Percentiles rank a stretch among this genome's conserved stretches.
phyloP scores from a whole-genome alignment of 2,797 vertebrate genomes.

The Lacerta agilis region DNA sequence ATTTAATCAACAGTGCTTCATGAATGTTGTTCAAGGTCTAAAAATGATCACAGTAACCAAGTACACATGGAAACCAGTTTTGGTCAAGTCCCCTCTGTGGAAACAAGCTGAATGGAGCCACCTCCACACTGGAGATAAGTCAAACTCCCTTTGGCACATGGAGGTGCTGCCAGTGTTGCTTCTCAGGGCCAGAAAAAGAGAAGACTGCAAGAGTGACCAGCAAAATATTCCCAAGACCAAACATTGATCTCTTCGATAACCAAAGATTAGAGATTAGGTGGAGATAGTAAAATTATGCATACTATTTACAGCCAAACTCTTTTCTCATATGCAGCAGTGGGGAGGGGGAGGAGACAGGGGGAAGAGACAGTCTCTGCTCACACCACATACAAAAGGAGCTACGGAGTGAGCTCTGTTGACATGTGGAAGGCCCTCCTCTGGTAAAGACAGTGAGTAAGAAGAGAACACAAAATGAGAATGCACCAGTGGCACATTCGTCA shows the following conservation, averaged over 20 bases:
- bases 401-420: neutral
- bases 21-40: conserved; percentile 33
- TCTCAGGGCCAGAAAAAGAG: neutral
- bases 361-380: neutral
- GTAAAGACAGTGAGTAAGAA: neutral
- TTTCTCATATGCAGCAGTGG: neutral
- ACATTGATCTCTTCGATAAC: neutral
- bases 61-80: conserved; percentile 16
- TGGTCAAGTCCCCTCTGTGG: neutral
- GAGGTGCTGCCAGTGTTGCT: conserved; percentile 28
- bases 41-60: conserved; percentile 53
- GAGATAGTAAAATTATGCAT: conserved; percentile 39
- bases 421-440: neutral
- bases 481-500: no score
- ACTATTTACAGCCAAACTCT: conserved; percentile 35
- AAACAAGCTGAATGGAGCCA: conserved; percentile 6
- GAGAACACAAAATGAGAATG: neutral
- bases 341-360: neutral
- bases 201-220: conserved; percentile 5
- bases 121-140: neutral
- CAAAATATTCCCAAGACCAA: neutral
- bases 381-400: neutral
- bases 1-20: conserved; percentile 49
- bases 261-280: conserved; percentile 25
- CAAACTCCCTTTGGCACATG: conserved; percentile 51